Conservation (phyloP, 1,140 invertebrate species). For the Heterodera schachtii region DNA sequence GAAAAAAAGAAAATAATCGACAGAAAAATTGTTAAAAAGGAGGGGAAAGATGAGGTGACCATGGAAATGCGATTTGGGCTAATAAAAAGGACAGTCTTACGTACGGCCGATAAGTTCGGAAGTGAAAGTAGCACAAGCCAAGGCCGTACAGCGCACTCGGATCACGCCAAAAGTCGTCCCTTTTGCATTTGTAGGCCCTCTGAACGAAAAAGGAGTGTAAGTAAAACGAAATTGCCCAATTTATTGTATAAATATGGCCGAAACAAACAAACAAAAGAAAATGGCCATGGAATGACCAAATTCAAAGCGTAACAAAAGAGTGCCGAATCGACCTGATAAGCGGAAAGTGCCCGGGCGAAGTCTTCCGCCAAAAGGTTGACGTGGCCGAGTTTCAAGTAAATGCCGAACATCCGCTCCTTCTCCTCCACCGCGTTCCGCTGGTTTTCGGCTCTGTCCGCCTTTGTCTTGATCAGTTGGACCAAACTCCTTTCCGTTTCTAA, state of each 20-base stretch:
- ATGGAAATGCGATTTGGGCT: too few species aligned
- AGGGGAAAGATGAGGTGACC: too few species aligned
- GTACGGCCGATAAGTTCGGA: slow-evolving; percentile 91
- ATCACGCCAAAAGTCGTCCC: slow-evolving; percentile 69
- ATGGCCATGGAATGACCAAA: too few species aligned
- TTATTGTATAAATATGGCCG: too few species aligned
- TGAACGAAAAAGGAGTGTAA: background rate
- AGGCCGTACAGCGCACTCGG: slow-evolving; percentile 86
- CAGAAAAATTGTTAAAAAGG: too few species aligned
- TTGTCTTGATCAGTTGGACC: background rate
- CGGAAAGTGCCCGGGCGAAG: slow-evolving; percentile 53
- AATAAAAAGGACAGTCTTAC: slow-evolving; percentile 67
- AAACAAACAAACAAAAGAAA: too few species aligned
- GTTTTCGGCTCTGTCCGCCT: background rate
- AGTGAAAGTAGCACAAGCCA: slow-evolving; percentile 91
- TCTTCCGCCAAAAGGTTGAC: slow-evolving; percentile 52
- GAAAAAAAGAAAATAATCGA: too few species aligned
- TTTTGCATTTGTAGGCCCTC: slow-evolving; percentile 41
- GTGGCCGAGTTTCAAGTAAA: slow-evolving; percentile 50
- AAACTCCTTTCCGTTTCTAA: slow-evolving; percentile 3
- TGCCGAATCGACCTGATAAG: slow-evolving; percentile 35
- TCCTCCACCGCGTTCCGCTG: background rate
- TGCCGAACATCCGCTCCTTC: slow-evolving; percentile 2
- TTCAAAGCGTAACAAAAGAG: too few species aligned
- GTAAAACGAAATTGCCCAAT: too few species aligned